Evolutionary conservation across 1,140 invertebrate species (phyloP), one percentile per base, ranked within the genome.

Genomic region (Aphis craccivora): DNA sequence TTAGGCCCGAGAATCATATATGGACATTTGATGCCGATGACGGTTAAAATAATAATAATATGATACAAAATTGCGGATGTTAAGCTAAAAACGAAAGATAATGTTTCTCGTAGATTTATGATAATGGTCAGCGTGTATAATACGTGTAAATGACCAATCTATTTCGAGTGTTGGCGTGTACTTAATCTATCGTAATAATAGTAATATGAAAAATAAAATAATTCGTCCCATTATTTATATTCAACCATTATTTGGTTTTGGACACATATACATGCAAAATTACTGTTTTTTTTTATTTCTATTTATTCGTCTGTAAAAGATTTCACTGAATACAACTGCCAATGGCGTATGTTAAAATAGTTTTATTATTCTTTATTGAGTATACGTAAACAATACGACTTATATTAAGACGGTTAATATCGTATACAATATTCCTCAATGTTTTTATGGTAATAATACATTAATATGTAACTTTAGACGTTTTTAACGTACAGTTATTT

Each of bases 101-200:
- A 86, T 45, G 40, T 86, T 86, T 48, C 40, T 86, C 11, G 43
- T 86, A 30, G 40, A 86, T 86, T 86, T 86, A 45, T n/a, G 84
- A 45, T 86, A 40, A 40, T n/a, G 25, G 23, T n/a, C 25, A n/a
- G 4, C 14, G 1, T 48, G 43, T 86, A 40, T 40, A 86, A 23
- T 40, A 43, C 22, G 22, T 84, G 83, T 86, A 86, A 86, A 86
- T 40, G 40, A 45, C 84, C 18, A 45, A 45, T 86, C 84, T 86
- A 86, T 86, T 86, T 86, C 40, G 40, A 86, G 84, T 45, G 9
- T 45, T 45, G 84, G 43, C 40, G 11, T 30, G 37, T n/a, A 86
- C 43, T 86, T 45, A 45, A 30, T 45, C 40, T 86, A 30, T 86
- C 45, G 45, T 35, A 88, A 88, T 48, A 22, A 51, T 83, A 45